Percentiles rank a stretch among this genome's conserved stretches.
Conservation (phyloP, 2,888 invertebrate genomes). For the Cactoblastis cactorum region DNA sequence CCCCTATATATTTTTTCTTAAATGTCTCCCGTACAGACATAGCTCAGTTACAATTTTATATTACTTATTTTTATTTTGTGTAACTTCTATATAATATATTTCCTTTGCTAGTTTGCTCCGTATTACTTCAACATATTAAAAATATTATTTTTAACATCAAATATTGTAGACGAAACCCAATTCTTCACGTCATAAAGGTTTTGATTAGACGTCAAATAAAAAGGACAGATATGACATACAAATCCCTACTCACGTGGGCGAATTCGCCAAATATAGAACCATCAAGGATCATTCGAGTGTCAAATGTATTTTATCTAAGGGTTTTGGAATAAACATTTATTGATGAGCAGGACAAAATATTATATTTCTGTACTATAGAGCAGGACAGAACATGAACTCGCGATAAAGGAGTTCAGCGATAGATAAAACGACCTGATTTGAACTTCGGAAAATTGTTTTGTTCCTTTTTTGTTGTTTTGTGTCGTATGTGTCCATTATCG, state of each 20-base stretch:
- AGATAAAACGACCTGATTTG: constrained; percentile 23
- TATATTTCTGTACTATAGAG: background rate
- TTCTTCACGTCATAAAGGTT: no score
- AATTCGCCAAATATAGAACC: constrained; percentile 2
- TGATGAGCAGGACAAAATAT: constrained; percentile 18
- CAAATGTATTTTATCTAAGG: constrained; percentile 10
- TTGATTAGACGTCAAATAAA: background rate
- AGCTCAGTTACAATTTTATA: no score
- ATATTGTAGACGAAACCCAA: no score
- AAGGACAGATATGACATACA: no score
- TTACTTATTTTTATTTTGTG: no score
- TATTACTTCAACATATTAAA: no score
- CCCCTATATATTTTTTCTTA: no score
- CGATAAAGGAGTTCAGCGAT: constrained; percentile 33
- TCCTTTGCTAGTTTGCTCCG: no score
- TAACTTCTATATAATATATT: no score
- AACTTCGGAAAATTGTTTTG: constrained; percentile 8
- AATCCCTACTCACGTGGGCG: no score
- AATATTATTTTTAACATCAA: no score
- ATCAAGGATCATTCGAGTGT: constrained; percentile 5
- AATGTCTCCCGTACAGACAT: no score
- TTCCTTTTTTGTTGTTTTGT: constrained; percentile 10
- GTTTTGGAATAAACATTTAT: constrained; percentile 12
- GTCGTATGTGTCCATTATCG: background rate
- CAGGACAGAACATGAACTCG: constrained; percentile 25